phyloP scores from a whole-genome alignment of 2,113 vertebrate genomes.

The Dipodomys merriami region DNA sequence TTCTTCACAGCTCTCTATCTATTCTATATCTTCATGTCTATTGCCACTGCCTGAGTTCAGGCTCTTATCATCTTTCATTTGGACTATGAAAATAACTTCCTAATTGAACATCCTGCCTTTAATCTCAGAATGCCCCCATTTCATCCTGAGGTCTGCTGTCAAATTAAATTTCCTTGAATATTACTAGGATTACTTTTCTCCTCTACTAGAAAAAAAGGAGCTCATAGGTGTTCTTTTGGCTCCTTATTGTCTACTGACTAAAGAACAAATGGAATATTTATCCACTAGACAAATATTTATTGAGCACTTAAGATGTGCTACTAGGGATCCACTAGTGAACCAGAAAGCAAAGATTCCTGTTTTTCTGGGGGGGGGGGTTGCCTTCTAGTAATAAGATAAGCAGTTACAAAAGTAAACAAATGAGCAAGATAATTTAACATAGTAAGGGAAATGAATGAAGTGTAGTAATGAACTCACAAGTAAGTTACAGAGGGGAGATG shows the following conservation, averaged over 20 bases:
- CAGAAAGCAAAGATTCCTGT: background rate
- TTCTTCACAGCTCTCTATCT: background rate
- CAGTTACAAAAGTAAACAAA: background rate
- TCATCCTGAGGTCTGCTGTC: background rate
- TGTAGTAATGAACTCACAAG: background rate
- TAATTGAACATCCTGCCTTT: background rate
- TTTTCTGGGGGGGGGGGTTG: background rate
- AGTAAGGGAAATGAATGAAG: slow-evolving; percentile 1
- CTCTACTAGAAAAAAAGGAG: background rate
- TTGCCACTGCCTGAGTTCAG: too few species aligned
- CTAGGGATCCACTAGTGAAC: background rate
- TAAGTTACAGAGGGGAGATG: background rate
- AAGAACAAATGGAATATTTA: background rate
- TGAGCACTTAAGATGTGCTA: background rate
- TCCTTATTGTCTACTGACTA: background rate
- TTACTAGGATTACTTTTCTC: background rate
- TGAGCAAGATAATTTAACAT: background rate
- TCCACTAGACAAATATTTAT: slow-evolving; percentile 25
- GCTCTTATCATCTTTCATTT: background rate
- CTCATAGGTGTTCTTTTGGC: background rate
- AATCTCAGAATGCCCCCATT: slow-evolving; percentile 3
- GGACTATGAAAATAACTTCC: background rate
- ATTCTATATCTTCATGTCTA: too few species aligned
- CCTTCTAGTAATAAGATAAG: background rate
- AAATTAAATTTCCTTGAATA: background rate